A percentile compares a stretch with the other conserved stretches of the same genome.
phyloP scores from a whole-genome alignment of 2,888 invertebrate species.

The Apodemia zela region DNA sequence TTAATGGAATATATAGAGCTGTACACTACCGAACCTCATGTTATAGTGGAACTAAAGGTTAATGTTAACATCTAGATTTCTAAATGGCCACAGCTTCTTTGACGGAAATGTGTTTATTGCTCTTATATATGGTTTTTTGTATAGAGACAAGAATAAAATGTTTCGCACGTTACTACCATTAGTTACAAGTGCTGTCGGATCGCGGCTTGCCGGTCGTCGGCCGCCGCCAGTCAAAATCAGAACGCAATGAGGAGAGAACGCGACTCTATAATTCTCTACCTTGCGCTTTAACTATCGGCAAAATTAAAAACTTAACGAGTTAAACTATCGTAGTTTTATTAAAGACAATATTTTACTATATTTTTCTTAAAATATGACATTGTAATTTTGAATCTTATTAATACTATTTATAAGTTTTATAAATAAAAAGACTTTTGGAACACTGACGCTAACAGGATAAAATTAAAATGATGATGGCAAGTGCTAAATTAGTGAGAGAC shows the following conservation, averaged over 20 bases:
- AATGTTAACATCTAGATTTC: background rate
- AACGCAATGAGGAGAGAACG: conserved; percentile 51
- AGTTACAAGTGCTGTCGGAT: conserved; percentile 11
- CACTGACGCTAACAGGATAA: conserved; percentile 13
- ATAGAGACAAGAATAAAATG: conserved; percentile 29
- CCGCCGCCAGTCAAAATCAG: conserved; percentile 49
- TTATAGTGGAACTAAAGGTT: background rate
- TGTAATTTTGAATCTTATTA: background rate
- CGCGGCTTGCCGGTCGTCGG: conserved; percentile 9
- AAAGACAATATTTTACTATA: background rate
- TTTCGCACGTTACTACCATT: conserved; percentile 30
- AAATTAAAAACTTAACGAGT: conserved; percentile 3
- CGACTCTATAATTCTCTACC: conserved; percentile 34
- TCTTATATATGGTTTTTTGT: conserved; percentile 21
- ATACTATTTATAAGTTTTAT: conserved; percentile 12
- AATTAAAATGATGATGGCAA: conserved; percentile 75
- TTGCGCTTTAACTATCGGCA: conserved; percentile 48
- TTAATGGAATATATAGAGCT: too few relatives aligned
- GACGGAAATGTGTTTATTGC: conserved; percentile 12
- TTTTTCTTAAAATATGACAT: background rate
- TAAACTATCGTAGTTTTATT: background rate
- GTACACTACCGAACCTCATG: too few relatives aligned
- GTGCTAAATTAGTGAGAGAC: conserved; percentile 76
- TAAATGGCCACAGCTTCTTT: background rate
- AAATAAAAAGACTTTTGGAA: conserved; percentile 20